These are phyloP conservation scores for Hydrolagus colliei DNA, from an alignment of 2,797 vertebrate species.

Conservation along the genomic window DNA sequence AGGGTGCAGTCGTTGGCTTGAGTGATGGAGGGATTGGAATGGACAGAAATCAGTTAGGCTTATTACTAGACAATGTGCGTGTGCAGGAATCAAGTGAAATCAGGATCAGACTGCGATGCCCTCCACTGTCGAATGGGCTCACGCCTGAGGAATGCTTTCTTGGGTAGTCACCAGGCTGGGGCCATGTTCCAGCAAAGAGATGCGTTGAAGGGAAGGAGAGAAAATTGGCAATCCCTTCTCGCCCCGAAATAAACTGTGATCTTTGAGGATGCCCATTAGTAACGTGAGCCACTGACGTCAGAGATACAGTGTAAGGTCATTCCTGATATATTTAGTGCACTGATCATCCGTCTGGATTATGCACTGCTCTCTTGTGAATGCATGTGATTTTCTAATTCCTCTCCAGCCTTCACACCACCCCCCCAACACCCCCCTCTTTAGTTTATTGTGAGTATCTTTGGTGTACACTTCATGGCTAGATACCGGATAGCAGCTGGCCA, in stretches of 20 bases:
- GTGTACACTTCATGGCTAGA: not conserved
- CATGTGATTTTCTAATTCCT: constrained; percentile 26
- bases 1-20: too few species aligned
- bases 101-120: too few species aligned
- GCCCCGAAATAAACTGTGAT: not conserved
- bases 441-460: constrained; percentile 26
- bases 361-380: constrained; percentile 23
- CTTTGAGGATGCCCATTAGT: constrained; percentile 22
- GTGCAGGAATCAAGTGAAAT: too few species aligned
- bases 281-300: constrained; percentile 14
- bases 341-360: constrained; percentile 19
- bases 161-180: too few species aligned
- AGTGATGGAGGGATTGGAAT: too few species aligned
- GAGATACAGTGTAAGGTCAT: constrained; percentile 28
- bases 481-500: constrained; percentile 9
- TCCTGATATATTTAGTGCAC: constrained; percentile 20
- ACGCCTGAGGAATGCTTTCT: too few species aligned
- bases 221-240: too few species aligned
- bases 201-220: too few species aligned
- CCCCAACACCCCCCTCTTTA: not conserved
- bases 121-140: too few species aligned
- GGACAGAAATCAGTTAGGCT: too few species aligned
- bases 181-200: too few species aligned
- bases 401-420: not conserved
- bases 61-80: too few species aligned